Conservation (phyloP, 2,113 vertebrate species). For the Taurulus bubalis region DNA sequence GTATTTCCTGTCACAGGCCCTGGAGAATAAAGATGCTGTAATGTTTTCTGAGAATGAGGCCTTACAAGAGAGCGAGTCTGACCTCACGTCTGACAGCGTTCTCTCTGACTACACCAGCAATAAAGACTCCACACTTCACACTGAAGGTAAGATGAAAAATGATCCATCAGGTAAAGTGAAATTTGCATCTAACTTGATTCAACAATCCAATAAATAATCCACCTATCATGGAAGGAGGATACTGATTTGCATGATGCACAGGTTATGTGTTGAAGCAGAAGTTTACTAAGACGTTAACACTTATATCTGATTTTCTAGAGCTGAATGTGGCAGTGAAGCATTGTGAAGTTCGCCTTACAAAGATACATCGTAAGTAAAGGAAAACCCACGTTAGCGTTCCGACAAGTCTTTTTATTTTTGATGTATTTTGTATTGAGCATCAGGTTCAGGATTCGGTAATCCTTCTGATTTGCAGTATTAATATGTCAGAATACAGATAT, state of each 20-base stretch:
- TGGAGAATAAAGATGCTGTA: slow-evolving; percentile 45
- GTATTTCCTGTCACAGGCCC: slow-evolving; percentile 57
- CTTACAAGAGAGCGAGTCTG: slow-evolving; percentile 59
- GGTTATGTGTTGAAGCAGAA: neutral
- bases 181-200: slow-evolving; percentile 1
- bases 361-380: slow-evolving; percentile 73
- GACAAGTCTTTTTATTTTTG: neutral
- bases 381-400: neutral
- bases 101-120: slow-evolving; percentile 28
- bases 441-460: neutral
- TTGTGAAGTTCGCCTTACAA: slow-evolving; percentile 80
- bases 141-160: slow-evolving; percentile 23
- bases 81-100: slow-evolving; percentile 31
- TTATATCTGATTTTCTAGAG: slow-evolving; percentile 59
- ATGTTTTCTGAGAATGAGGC: slow-evolving; percentile 45
- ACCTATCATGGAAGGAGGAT: neutral
- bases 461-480: neutral
- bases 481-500: neutral
- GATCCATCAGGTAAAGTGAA: neutral
- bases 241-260: neutral
- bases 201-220: neutral
- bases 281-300: neutral
- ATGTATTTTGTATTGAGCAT: neutral
- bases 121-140: neutral
- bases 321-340: slow-evolving; percentile 67